Percentiles rank a stretch among this genome's conserved stretches.
Evolutionary conservation across 2,888 invertebrate species (phyloP).

Genomic region (Andrena bicolor): DNA sequence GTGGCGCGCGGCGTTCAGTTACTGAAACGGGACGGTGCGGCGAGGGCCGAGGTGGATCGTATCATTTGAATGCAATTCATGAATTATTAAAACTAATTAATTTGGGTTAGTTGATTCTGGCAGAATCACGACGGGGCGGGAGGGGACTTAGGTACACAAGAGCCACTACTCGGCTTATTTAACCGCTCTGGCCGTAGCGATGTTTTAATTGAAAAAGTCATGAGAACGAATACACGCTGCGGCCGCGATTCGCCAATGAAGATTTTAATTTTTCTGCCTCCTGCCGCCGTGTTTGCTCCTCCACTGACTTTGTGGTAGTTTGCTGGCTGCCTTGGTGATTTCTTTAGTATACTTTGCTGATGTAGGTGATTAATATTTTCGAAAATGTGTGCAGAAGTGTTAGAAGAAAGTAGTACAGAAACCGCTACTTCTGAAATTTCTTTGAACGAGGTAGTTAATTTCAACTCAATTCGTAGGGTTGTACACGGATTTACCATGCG

Average conservation of each 20-base stretch:
- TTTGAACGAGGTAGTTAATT: too few relatives aligned
- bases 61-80: conserved; percentile 73
- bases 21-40: conserved; percentile 3
- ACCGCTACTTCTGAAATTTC: too few relatives aligned
- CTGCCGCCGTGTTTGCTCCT: conserved; percentile 4
- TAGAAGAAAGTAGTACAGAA: too few relatives aligned
- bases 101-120: conserved; percentile 74
- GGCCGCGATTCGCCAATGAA: conserved; percentile 36
- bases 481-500: too few relatives aligned
- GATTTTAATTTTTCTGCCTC: conserved; percentile 38
- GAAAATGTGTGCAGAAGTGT: too few relatives aligned
- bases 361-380: too few relatives aligned
- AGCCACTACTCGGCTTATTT: conserved; percentile 54
- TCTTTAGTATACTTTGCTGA: background rate
- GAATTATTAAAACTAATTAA: conserved; percentile 80
- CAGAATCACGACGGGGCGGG: conserved; percentile 32
- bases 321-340: background rate
- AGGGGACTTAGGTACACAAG: conserved; percentile 24
- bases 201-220: conserved; percentile 72
- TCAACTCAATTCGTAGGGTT: too few relatives aligned
- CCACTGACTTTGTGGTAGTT: background rate
- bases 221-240: conserved; percentile 11
- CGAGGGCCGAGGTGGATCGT: conserved; percentile 14
- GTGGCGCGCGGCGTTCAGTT: conserved; percentile 14
- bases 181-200: conserved; percentile 60